Percentiles rank a stretch among this genome's conserved stretches.
Conservation (phyloP, 2,113 vertebrate genomes). For the Sapajus apella region DNA sequence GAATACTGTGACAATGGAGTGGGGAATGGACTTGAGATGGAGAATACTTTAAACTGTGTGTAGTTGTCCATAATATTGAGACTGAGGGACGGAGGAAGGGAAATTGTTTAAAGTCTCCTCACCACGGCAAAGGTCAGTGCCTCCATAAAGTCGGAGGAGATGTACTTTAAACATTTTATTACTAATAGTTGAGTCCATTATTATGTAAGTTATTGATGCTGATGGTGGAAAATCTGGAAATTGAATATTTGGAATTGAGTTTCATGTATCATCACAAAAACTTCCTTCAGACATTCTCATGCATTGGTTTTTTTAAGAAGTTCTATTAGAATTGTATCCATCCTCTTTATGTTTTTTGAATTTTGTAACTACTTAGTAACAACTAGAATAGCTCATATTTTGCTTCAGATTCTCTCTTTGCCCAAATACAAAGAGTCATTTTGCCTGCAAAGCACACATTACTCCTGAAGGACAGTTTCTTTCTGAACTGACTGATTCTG, state of each 20-base stretch:
- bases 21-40: background rate
- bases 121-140: constrained; percentile 38
- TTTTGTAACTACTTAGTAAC: background rate
- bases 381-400: background rate
- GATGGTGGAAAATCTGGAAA: constrained; percentile 19
- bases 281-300: background rate
- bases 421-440: background rate
- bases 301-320: background rate
- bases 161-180: constrained; percentile 35
- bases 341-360: background rate
- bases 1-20: background rate
- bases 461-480: background rate
- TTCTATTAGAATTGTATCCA: background rate
- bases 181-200: constrained; percentile 22
- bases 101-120: constrained; percentile 1
- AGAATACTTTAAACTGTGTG: background rate
- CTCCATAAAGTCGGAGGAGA: background rate
- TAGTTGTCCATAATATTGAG: background rate
- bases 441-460: background rate
- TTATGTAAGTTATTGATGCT: constrained; percentile 24
- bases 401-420: background rate
- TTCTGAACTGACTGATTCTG: background rate
- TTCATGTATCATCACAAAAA: background rate
- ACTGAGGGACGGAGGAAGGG: background rate
- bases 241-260: constrained; percentile 5